Conservation (phyloP, 2,113 vertebrate species). For the Corythoichthys haematopterus region DNA sequence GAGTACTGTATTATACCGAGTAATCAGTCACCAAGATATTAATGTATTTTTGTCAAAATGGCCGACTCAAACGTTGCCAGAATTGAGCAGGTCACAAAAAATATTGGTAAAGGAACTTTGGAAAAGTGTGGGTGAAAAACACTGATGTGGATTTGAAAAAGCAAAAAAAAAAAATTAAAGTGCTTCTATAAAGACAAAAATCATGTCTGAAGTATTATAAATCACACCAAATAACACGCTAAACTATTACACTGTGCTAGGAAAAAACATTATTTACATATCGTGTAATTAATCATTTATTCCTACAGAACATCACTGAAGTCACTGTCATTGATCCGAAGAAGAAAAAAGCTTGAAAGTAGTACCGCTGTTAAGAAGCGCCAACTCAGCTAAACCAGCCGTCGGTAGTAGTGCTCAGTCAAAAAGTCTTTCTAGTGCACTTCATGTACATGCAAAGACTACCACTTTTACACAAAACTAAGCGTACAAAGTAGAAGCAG, state of each 20-base stretch:
- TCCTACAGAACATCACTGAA: constrained; percentile 24
- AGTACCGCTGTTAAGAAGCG: not conserved
- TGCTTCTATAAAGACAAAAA: constrained; percentile 83
- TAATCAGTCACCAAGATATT: constrained; percentile 36
- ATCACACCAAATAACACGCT: constrained; percentile 65
- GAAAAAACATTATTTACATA: constrained; percentile 78
- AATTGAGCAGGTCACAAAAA: constrained; percentile 10
- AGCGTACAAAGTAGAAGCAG: constrained; percentile 51
- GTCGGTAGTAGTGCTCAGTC: constrained; percentile 45
- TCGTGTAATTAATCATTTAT: constrained; percentile 36
- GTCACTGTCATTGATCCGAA: constrained; percentile 53
- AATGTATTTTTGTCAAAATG: constrained; percentile 30
- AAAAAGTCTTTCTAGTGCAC: constrained; percentile 46
- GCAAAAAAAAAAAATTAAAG: constrained; percentile 81
- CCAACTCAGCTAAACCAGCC: constrained; percentile 25
- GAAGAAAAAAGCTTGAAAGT: constrained; percentile 12
- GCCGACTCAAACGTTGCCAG: not conserved
- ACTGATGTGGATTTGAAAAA: constrained; percentile 73
- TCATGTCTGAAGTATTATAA: constrained; percentile 78
- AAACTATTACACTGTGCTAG: constrained; percentile 75
- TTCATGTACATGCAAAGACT: constrained; percentile 22
- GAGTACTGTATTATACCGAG: constrained; percentile 6
- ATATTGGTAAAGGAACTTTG: constrained; percentile 25
- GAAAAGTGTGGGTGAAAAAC: constrained; percentile 48
- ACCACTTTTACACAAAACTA: constrained; percentile 23